Evolutionary conservation across 1,140 invertebrate genomes (phyloP).

Genomic region (Rhopalosiphum maidis): DNA sequence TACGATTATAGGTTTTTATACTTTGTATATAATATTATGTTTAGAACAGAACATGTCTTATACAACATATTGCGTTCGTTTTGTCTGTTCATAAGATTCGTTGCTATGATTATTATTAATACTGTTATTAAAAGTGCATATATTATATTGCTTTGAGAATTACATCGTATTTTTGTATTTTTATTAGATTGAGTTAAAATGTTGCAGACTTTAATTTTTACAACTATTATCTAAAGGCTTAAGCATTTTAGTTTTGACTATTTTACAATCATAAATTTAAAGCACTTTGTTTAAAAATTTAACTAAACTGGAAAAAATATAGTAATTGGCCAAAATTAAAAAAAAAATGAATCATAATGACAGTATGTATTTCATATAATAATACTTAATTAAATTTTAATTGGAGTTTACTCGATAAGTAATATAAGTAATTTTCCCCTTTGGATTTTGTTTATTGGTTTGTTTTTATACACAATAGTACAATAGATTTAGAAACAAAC

Average conservation of each 20-base stretch:
- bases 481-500: not conserved
- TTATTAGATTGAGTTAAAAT: not conserved
- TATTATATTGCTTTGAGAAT: too few species aligned
- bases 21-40: not conserved
- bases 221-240: not conserved
- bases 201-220: not conserved
- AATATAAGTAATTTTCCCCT: not conserved
- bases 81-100: not conserved
- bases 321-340: not conserved
- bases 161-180: not conserved
- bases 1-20: not conserved
- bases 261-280: not conserved
- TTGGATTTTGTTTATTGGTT: not conserved
- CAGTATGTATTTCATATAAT: not conserved
- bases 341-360: not conserved
- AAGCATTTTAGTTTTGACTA: not conserved
- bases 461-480: not conserved
- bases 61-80: not conserved
- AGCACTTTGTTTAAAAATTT: not conserved
- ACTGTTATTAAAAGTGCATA: not conserved
- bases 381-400: not conserved
- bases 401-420: not conserved
- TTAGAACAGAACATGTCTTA: not conserved
- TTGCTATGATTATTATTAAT: not conserved
- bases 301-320: not conserved